Percentiles rank a stretch among this genome's conserved stretches.
These are phyloP conservation scores for Prietella phreatophila DNA, from an alignment of 2,113 vertebrate genomes.

Conservation along the genomic window DNA sequence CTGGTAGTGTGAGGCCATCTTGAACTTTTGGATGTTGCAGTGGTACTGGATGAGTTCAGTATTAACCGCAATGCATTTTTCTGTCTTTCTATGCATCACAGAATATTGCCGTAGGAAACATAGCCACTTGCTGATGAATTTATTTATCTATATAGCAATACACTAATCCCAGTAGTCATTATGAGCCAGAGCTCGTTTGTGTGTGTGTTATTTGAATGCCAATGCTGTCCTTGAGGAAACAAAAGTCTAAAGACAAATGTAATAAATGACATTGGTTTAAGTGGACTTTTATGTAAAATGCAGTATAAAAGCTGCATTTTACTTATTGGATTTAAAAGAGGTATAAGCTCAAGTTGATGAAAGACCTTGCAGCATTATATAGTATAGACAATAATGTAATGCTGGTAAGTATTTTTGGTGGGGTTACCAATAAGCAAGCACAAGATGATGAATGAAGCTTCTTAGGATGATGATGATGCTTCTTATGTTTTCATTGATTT, in stretches of 20 bases:
- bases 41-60: background rate
- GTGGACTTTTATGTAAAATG: slow-evolving; percentile 30
- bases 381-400: slow-evolving; percentile 1
- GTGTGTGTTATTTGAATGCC: slow-evolving; percentile 11
- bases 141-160: background rate
- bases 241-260: slow-evolving; percentile 26
- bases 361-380: slow-evolving; percentile 4
- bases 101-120: background rate
- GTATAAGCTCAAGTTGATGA: slow-evolving; percentile 15
- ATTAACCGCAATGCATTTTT: background rate
- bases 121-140: background rate
- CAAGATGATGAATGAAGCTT: slow-evolving; percentile 25
- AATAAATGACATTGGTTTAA: slow-evolving; percentile 9
- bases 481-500: slow-evolving; percentile 49
- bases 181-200: slow-evolving; percentile 32
- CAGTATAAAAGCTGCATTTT: slow-evolving; percentile 39
- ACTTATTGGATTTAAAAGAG: slow-evolving; percentile 22
- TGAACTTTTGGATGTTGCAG: background rate
- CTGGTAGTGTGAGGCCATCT: background rate
- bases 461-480: slow-evolving; percentile 19
- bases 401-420: background rate
- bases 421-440: slow-evolving; percentile 15
- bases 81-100: background rate
- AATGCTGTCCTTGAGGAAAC: slow-evolving; percentile 53
- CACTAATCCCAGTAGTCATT: slow-evolving; percentile 38